phyloP scores from a whole-genome alignment of 2,113 vertebrate species.

The Dascyllus trimaculatus region DNA sequence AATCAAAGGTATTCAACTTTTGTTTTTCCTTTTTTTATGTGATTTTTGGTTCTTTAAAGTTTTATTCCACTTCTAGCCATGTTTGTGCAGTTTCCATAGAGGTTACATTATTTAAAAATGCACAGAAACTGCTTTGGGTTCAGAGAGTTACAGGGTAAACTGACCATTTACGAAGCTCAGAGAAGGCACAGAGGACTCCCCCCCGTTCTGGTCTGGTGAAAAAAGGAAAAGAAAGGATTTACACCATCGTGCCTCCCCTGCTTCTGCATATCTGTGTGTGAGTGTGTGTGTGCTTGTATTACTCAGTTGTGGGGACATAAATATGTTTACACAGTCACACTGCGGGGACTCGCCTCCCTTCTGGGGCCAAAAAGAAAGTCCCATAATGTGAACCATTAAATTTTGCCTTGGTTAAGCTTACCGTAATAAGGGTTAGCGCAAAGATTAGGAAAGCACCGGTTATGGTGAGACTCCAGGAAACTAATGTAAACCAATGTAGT shows the following conservation, averaged over 20 bases:
- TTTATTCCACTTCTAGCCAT: too few species aligned
- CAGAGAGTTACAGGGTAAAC: neutral
- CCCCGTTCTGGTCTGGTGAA: neutral
- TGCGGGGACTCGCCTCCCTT: neutral
- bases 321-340: neutral
- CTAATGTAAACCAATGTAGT: neutral
- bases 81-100: too few species aligned
- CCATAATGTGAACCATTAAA: neutral
- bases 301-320: neutral
- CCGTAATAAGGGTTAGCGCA: neutral
- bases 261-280: conserved; percentile 5
- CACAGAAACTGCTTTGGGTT: too few species aligned
- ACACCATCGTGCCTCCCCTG: conserved; percentile 4
- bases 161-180: conserved; percentile 3
- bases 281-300: conserved; percentile 3
- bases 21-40: too few species aligned
- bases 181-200: neutral
- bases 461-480: conserved; percentile 18
- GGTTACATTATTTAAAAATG: too few species aligned
- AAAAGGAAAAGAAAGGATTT: conserved; percentile 16
- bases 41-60: too few species aligned
- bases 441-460: neutral
- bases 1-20: too few species aligned
- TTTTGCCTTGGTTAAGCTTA: conserved; percentile 3
- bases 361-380: neutral